A percentile compares a stretch with the other conserved stretches of the same genome.
phyloP scores from a whole-genome alignment of 2,113 vertebrate genomes.

The Pluvialis apricaria region DNA sequence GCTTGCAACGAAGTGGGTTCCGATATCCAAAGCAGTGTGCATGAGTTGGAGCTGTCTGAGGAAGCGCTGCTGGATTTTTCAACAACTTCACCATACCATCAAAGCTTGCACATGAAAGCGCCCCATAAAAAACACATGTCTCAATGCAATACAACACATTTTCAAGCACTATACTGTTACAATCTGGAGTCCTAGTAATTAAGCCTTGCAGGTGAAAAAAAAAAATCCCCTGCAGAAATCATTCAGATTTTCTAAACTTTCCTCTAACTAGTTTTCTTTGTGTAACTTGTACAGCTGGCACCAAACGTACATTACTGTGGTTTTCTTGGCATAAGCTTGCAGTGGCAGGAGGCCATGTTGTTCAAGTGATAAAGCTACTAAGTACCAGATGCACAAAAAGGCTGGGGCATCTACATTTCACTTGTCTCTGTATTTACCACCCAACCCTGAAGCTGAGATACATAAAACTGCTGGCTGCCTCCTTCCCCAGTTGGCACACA shows the following conservation, averaged over 20 bases:
- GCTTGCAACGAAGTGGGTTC: not conserved
- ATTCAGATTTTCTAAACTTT: not conserved
- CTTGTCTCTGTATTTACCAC: not conserved
- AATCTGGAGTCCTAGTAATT: conserved; percentile 22
- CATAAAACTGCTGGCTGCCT: not conserved
- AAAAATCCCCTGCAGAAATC: not conserved
- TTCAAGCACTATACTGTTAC: not conserved
- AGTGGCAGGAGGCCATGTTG: not conserved
- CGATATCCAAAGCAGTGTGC: not conserved
- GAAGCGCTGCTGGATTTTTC: not conserved
- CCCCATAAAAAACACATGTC: not conserved
- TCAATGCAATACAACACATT: not conserved
- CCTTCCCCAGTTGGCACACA: not conserved
- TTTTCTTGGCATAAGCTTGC: not conserved
- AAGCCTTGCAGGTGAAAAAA: not conserved
- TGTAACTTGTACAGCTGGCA: not conserved
- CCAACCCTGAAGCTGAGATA: not conserved
- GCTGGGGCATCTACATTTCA: not conserved
- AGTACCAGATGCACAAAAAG: not conserved
- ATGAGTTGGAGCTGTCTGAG: not conserved
- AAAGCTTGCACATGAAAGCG: not conserved
- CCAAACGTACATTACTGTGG: not conserved
- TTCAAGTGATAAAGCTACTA: conserved; percentile 5
- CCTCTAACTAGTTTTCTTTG: not conserved
- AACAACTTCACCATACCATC: not conserved